These are phyloP conservation scores for Pontoporia blainvillei DNA, from an alignment of 2,113 vertebrate genomes.

Conservation along the genomic window DNA sequence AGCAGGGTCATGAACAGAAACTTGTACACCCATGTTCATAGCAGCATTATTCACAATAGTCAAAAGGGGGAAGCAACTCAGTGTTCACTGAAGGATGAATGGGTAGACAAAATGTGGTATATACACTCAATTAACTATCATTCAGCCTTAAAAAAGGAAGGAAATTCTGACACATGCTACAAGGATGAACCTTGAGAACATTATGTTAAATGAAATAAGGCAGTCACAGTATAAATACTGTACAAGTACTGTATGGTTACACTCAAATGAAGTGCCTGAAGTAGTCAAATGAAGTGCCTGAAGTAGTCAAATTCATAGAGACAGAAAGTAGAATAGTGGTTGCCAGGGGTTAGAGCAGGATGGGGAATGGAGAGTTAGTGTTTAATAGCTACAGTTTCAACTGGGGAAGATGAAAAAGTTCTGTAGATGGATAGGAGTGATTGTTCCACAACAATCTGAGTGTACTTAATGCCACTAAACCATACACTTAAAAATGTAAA, in stretches of 20 bases:
- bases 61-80: not conserved
- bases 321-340: not conserved
- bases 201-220: not conserved
- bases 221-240: not conserved
- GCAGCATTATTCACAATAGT: not conserved
- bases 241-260: not conserved
- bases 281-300: not conserved
- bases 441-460: not conserved
- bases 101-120: not conserved
- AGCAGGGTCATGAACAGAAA: not conserved
- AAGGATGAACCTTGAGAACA: not conserved
- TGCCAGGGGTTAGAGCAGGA: not conserved
- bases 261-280: not conserved
- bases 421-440: not conserved
- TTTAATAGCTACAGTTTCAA: not conserved
- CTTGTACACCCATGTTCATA: not conserved
- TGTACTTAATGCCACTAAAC: not conserved
- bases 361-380: too few species aligned
- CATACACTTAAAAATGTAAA: not conserved
- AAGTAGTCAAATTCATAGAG: not conserved
- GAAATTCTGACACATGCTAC: not conserved
- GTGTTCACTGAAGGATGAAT: not conserved
- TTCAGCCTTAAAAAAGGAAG: not conserved
- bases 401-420: not conserved
- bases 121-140: not conserved